These are phyloP conservation scores for Lithophane semibrunnea DNA, from an alignment of 2,888 invertebrate genomes.

Conservation along the genomic window DNA sequence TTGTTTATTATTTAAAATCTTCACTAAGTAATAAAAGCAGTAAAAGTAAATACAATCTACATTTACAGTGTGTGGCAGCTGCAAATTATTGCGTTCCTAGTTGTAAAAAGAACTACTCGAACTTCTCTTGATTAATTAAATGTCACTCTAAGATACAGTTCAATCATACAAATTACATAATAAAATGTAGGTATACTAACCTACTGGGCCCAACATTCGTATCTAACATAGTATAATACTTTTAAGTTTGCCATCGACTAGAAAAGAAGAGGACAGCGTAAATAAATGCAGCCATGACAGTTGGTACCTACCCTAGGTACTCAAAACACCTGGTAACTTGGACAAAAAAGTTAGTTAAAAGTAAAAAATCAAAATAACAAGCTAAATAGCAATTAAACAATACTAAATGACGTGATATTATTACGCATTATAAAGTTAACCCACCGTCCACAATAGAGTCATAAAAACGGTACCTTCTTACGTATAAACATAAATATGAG, in stretches of 20 bases:
- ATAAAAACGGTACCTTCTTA: conserved; percentile 70
- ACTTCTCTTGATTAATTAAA: conserved; percentile 1
- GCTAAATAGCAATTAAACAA: conserved; percentile 61
- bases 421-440: conserved; percentile 66
- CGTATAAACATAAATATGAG: conserved; percentile 74
- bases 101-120: conserved; percentile 5
- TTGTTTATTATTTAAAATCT: conserved; percentile 26
- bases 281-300: neutral
- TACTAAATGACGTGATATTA: conserved; percentile 63
- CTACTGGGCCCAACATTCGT: too few relatives aligned
- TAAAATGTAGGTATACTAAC: neutral
- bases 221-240: neutral
- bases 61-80: conserved; percentile 31
- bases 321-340: neutral
- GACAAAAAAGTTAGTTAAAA: conserved; percentile 25
- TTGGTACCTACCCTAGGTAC: neutral
- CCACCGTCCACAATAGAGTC: conserved; percentile 65
- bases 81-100: conserved; percentile 23
- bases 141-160: neutral
- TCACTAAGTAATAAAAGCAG: conserved; percentile 18
- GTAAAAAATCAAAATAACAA: conserved; percentile 52
- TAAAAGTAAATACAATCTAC: conserved; percentile 38
- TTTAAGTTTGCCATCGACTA: too few relatives aligned
- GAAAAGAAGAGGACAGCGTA: neutral
- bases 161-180: neutral